Conservation (phyloP, 2,797 vertebrate genomes). For the Argyrosomus regius region DNA sequence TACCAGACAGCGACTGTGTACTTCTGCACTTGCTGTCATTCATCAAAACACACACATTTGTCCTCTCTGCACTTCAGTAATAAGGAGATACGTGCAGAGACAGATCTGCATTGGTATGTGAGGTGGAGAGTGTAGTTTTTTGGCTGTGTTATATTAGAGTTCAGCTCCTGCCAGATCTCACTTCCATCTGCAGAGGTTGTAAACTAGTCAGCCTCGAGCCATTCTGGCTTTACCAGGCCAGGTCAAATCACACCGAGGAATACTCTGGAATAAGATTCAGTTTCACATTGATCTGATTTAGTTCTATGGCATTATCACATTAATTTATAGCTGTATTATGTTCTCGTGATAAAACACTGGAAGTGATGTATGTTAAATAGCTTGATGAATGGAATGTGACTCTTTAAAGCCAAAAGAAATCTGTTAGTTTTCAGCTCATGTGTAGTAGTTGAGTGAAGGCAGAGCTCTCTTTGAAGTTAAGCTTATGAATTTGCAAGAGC, state of each 20-base stretch:
- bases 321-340: conserved; percentile 20
- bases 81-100: conserved; percentile 77
- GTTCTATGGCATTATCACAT: conserved; percentile 28
- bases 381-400: conserved; percentile 29
- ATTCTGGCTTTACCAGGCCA: conserved; percentile 52
- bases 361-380: conserved; percentile 16
- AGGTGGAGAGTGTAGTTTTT: conserved; percentile 45
- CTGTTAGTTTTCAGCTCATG: conserved; percentile 41
- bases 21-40: conserved; percentile 48
- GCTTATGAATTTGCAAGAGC: conserved; percentile 50
- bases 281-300: conserved; percentile 39
- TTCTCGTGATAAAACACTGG: conserved; percentile 6
- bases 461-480: conserved; percentile 63
- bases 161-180: conserved; percentile 62
- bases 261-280: conserved; percentile 36
- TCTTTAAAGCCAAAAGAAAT: conserved; percentile 37
- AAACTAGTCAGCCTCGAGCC: conserved; percentile 62
- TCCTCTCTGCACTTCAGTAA: conserved; percentile 47
- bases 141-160: conserved; percentile 55
- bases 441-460: conserved; percentile 30
- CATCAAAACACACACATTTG: conserved; percentile 40
- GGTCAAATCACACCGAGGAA: conserved; percentile 41
- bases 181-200: conserved; percentile 65
- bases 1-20: conserved; percentile 11
- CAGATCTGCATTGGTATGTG: conserved; percentile 82